A percentile compares a stretch with the other conserved stretches of the same genome.
Conservation (phyloP, 1,140 invertebrate genomes). For the Frieseomelitta varia region DNA sequence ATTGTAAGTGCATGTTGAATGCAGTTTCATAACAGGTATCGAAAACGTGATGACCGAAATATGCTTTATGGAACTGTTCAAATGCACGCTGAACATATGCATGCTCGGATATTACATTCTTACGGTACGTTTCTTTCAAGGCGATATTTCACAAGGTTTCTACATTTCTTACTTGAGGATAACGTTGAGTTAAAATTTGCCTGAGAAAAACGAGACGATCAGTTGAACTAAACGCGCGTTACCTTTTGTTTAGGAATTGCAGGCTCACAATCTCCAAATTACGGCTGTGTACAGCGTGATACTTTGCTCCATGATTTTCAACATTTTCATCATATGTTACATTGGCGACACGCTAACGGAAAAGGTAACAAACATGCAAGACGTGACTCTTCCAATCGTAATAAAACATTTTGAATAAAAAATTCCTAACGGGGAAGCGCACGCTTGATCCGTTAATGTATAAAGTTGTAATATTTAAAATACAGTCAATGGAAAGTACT, state of each 20-base stretch:
- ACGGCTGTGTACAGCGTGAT: constrained; percentile 45
- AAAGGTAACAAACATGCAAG: constrained; percentile 55
- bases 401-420: not conserved
- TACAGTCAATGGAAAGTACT: not conserved
- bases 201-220: no score
- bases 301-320: constrained; percentile 64
- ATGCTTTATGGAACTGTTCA: constrained; percentile 71
- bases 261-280: constrained; percentile 20
- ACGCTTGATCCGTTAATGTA: not conserved
- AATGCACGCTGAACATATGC: constrained; percentile 73
- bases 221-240: not conserved
- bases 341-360: constrained; percentile 67
- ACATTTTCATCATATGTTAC: constrained; percentile 72
- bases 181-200: not conserved
- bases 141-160: not conserved
- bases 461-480: not conserved
- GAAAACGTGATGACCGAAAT: constrained; percentile 68
- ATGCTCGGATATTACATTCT: constrained; percentile 73
- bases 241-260: constrained; percentile 66
- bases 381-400: not conserved
- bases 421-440: not conserved
- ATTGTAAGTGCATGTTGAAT: constrained; percentile 17
- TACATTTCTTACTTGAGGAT: not conserved
- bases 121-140: constrained; percentile 54
- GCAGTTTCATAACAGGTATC: constrained; percentile 66